A percentile compares a stretch with the other conserved stretches of the same genome.
phyloP scores from a whole-genome alignment of 2,888 invertebrate species.

The Megaustenia siamemsis region DNA sequence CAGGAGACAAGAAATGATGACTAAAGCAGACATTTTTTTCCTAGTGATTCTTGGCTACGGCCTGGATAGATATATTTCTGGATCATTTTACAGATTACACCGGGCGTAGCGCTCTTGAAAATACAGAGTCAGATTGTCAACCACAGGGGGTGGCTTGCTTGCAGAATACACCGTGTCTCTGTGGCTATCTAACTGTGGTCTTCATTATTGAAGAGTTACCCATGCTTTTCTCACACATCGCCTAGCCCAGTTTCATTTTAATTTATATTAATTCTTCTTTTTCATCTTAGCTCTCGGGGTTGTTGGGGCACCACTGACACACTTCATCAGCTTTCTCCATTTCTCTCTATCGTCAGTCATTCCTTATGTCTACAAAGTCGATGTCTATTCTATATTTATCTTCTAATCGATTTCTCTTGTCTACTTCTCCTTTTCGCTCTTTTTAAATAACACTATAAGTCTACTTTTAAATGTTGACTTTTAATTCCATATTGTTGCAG shows the following conservation, averaged over 20 bases:
- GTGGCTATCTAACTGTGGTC: too few species aligned
- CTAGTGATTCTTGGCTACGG: neutral
- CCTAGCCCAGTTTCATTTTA: neutral
- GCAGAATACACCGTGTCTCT: neutral
- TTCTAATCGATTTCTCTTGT: neutral
- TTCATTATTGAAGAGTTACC: too few species aligned
- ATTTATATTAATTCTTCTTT: neutral
- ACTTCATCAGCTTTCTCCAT: too few species aligned
- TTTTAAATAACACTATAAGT: too few species aligned
- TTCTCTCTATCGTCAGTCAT: neutral
- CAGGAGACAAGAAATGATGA: neutral
- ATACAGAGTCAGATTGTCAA: neutral
- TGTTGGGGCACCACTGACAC: too few species aligned
- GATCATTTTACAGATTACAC: neutral
- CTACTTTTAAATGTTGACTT: too few species aligned
- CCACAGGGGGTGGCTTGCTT: neutral
- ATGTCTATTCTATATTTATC: too few species aligned
- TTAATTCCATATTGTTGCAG: too few species aligned
- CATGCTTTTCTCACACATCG: neutral
- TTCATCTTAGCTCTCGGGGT: too few species aligned
- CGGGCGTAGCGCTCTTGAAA: neutral
- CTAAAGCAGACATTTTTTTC: neutral
- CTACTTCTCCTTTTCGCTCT: neutral
- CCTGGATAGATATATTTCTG: neutral
- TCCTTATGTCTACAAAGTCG: too few species aligned